Percentiles rank a stretch among this genome's conserved stretches.
Conservation (phyloP, 2,888 invertebrate genomes). For the Lithophane socia region DNA sequence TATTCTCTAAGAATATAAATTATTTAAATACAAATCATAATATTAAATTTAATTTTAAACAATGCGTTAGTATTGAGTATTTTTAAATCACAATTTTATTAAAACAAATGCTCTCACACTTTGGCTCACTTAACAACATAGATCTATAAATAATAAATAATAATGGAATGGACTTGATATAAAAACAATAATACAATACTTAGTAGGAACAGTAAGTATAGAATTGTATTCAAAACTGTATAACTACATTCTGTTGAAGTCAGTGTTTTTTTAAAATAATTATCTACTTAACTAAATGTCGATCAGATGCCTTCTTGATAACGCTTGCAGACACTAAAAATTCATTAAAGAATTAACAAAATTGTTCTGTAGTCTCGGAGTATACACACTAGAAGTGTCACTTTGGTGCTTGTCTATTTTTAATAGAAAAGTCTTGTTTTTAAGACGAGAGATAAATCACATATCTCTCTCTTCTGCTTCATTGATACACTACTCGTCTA, state of each 20-base stretch:
- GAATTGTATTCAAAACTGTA: background rate
- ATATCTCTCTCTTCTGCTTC: background rate
- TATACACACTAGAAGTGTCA: background rate
- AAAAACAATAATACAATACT: background rate
- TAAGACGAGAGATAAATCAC: background rate
- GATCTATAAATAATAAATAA: background rate
- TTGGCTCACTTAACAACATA: background rate
- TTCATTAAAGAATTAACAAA: background rate
- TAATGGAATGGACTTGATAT: background rate
- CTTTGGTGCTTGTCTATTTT: constrained; percentile 1
- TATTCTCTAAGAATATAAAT: background rate
- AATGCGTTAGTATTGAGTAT: background rate
- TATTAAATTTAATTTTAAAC: background rate
- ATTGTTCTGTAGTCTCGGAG: too few species aligned
- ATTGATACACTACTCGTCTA: background rate
- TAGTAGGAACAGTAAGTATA: background rate
- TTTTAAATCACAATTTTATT: background rate
- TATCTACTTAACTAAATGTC: too few species aligned
- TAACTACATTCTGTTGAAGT: background rate
- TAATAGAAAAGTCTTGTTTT: constrained; percentile 7
- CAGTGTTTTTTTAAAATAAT: background rate
- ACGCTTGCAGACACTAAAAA: background rate
- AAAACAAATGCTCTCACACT: background rate
- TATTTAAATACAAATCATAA: background rate
- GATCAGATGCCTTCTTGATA: background rate